Evolutionary conservation across 2,797 vertebrate genomes (phyloP).

Genomic region (Microctenopoma stevenorrisi): DNA sequence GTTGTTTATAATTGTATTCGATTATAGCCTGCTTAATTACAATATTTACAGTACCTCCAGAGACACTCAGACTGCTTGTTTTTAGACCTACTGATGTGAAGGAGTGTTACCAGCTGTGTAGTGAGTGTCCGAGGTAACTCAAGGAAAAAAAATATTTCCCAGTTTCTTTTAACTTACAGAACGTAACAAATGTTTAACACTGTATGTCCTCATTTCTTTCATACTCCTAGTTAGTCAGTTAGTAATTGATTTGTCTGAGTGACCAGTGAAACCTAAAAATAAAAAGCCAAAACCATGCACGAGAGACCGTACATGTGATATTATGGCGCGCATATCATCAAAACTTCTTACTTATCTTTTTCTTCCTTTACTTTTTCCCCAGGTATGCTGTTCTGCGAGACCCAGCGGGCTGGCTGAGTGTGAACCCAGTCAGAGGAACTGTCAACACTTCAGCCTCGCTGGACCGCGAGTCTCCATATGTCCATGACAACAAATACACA

Average conservation of each 20-base stretch:
- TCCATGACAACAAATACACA: constrained; percentile 90
- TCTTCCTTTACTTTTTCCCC: constrained; percentile 22
- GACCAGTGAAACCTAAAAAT: too few species aligned
- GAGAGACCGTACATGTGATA: neutral
- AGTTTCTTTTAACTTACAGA: too few species aligned
- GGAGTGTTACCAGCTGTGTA: neutral
- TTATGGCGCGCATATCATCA: neutral
- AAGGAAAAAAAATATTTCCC: neutral
- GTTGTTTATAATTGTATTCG: neutral
- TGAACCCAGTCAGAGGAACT: constrained; percentile 92
- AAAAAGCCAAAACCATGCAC: too few species aligned
- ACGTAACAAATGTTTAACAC: too few species aligned
- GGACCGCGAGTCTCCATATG: constrained; percentile 93
- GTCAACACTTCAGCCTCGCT: constrained; percentile 91
- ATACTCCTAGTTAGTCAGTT: neutral
- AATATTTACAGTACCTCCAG: neutral
- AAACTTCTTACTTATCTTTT: neutral
- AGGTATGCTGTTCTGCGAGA: constrained; percentile 93
- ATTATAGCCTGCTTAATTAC: too few species aligned
- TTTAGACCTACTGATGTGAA: too few species aligned
- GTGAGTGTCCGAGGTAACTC: neutral
- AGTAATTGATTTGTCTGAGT: too few species aligned
- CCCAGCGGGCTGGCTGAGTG: constrained; percentile 93
- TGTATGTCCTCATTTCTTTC: too few species aligned
- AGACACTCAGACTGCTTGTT: neutral